Conservation (phyloP, 2,888 invertebrate species). For the Ectemnius cavifrons region DNA sequence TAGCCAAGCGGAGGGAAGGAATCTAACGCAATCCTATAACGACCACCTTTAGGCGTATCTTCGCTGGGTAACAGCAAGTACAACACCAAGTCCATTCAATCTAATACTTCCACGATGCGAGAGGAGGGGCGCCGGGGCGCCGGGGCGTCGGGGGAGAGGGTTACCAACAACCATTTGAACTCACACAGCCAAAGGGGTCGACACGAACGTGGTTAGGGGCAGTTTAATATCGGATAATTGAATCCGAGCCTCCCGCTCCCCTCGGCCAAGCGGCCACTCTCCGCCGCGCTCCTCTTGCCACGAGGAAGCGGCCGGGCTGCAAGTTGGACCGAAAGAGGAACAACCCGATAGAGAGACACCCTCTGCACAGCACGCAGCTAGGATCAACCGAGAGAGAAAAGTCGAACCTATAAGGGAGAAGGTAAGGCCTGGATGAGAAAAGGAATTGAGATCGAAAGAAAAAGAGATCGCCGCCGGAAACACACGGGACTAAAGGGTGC, state of each 20-base stretch:
- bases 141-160: conserved; percentile 24
- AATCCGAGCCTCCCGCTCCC: conserved; percentile 72
- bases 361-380: not conserved
- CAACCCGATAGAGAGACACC: conserved; percentile 10
- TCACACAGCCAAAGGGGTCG: conserved; percentile 65
- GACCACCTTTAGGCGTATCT: conserved; percentile 70
- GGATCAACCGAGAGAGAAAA: not conserved
- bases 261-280: conserved; percentile 51
- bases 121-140: conserved; percentile 17
- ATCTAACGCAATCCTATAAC: conserved; percentile 65
- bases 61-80: conserved; percentile 71
- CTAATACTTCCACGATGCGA: conserved; percentile 73
- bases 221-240: conserved; percentile 78
- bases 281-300: conserved; percentile 49
- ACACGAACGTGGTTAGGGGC: conserved; percentile 74
- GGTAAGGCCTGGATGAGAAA: conserved; percentile 5
- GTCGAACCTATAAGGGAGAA: not conserved
- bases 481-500: not conserved
- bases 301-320: conserved; percentile 40
- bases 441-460: conserved; percentile 21
- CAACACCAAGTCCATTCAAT: conserved; percentile 76
- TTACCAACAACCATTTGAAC: conserved; percentile 73
- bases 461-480: conserved; percentile 20
- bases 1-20: conserved; percentile 49
- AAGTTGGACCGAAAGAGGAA: not conserved